A percentile compares a stretch with the other conserved stretches of the same genome.
These are phyloP conservation scores for Himalopsyche anomala DNA, from an alignment of 2,888 invertebrate genomes.

Conservation along the genomic window DNA sequence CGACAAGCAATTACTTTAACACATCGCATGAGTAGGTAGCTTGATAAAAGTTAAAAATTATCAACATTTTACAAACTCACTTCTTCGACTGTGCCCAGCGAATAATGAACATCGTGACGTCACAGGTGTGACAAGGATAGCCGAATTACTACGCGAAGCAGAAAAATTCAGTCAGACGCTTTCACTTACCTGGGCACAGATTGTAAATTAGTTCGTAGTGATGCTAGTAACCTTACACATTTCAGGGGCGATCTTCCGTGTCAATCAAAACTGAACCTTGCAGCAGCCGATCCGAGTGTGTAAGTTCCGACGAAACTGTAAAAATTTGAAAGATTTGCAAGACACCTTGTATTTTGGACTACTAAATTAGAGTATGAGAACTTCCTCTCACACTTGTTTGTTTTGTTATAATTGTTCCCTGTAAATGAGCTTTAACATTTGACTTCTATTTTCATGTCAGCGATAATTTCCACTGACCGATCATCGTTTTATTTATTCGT, in stretches of 20 bases:
- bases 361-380: constrained; percentile 41
- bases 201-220: constrained; percentile 59
- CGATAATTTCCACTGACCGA: not conserved
- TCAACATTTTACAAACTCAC: too few relatives aligned
- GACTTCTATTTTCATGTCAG: constrained; percentile 54
- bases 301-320: constrained; percentile 69
- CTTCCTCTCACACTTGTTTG: constrained; percentile 62
- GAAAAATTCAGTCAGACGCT: not conserved
- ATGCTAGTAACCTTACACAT: constrained; percentile 66
- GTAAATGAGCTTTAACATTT: constrained; percentile 62
- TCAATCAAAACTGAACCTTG: constrained; percentile 70
- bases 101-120: too few relatives aligned
- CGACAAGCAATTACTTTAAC: too few relatives aligned
- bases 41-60: too few relatives aligned
- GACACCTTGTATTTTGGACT: constrained; percentile 61
- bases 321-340: constrained; percentile 55
- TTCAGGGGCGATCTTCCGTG: constrained; percentile 77
- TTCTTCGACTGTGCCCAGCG: too few relatives aligned
- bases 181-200: constrained; percentile 15
- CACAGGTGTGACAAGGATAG: too few relatives aligned
- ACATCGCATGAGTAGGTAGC: too few relatives aligned
- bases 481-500: not conserved
- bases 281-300: constrained; percentile 71
- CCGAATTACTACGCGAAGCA: too few relatives aligned
- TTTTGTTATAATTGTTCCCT: constrained; percentile 62